These are phyloP conservation scores for Agrochola lota DNA, from an alignment of 2,888 invertebrate genomes.

Conservation along the genomic window DNA sequence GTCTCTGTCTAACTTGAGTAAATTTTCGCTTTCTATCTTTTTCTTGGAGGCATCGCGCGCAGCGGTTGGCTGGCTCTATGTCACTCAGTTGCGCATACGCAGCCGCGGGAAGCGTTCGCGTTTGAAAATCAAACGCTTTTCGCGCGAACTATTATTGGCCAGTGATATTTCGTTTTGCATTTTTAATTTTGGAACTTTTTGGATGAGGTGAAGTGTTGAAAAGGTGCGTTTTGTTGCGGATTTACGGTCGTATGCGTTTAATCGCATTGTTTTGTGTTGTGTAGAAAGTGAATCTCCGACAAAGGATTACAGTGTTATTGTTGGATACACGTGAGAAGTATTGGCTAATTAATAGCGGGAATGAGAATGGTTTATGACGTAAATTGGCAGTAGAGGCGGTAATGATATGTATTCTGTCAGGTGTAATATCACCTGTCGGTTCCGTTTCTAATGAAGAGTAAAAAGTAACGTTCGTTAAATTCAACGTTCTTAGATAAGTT, in stretches of 20 bases:
- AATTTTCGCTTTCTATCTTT: conserved; percentile 70
- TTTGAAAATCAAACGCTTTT: conserved; percentile 78
- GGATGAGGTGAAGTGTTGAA: conserved; percentile 67
- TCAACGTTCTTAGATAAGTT: conserved; percentile 11
- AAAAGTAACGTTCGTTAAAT: conserved; percentile 36
- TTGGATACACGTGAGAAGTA: conserved; percentile 74
- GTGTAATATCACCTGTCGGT: conserved; percentile 62
- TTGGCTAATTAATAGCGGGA: conserved; percentile 69
- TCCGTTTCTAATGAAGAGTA: conserved; percentile 59
- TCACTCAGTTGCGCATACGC: conserved; percentile 87
- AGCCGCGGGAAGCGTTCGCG: conserved; percentile 80
- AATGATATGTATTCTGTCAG: conserved; percentile 58
- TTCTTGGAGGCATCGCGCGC: conserved; percentile 69
- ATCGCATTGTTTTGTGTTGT: conserved; percentile 63
- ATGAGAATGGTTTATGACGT: conserved; percentile 64
- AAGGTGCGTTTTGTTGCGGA: conserved; percentile 59
- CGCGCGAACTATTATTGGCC: conserved; percentile 74
- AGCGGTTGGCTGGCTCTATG: conserved; percentile 79
- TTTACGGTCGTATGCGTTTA: conserved; percentile 47
- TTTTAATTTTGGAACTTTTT: conserved; percentile 66
- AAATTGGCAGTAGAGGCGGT: conserved; percentile 42
- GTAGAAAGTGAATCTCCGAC: conserved; percentile 77
- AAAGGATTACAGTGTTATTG: conserved; percentile 82
- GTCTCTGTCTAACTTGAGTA: conserved; percentile 71
- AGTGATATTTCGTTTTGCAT: conserved; percentile 64